Conservation (phyloP, 2,797 vertebrate species). For the Steatocranus sp. region DNA sequence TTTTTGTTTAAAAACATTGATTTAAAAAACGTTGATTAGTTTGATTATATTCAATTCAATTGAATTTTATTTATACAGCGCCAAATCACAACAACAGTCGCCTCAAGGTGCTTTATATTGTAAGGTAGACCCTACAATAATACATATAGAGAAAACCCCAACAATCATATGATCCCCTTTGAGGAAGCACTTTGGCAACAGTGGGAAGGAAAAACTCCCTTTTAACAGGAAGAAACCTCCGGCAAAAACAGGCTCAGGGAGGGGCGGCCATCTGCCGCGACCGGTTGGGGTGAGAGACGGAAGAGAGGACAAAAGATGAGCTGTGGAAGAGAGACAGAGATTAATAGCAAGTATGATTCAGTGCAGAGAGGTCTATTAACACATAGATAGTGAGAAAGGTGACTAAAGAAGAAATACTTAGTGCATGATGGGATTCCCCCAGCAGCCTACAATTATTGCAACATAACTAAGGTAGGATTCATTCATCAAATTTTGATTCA, state of each 20-base stretch:
- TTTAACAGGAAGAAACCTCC: too few relatives aligned
- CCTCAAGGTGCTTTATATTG: too few relatives aligned
- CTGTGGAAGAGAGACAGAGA: neutral
- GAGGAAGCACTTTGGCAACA: too few relatives aligned
- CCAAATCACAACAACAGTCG: too few relatives aligned
- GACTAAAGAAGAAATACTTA: neutral
- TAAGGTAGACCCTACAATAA: too few relatives aligned
- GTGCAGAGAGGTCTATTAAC: neutral
- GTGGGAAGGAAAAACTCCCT: too few relatives aligned
- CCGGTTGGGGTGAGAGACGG: neutral
- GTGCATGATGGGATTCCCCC: neutral
- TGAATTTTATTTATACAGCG: too few relatives aligned
- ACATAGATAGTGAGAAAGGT: neutral
- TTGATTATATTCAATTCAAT: too few relatives aligned
- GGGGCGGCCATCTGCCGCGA: rapidly evolving
- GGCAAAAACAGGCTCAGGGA: neutral
- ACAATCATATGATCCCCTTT: too few relatives aligned
- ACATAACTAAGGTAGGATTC: neutral
- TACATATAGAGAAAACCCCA: too few relatives aligned
- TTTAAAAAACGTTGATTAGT: too few relatives aligned
- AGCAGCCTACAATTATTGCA: neutral
- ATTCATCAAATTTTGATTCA: neutral
- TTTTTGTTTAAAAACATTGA: neutral
- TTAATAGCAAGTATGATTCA: neutral
- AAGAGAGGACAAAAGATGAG: neutral